Evolutionary conservation across 2,888 invertebrate species (phyloP).

Genomic region (Allolobophora icterica): DNA sequence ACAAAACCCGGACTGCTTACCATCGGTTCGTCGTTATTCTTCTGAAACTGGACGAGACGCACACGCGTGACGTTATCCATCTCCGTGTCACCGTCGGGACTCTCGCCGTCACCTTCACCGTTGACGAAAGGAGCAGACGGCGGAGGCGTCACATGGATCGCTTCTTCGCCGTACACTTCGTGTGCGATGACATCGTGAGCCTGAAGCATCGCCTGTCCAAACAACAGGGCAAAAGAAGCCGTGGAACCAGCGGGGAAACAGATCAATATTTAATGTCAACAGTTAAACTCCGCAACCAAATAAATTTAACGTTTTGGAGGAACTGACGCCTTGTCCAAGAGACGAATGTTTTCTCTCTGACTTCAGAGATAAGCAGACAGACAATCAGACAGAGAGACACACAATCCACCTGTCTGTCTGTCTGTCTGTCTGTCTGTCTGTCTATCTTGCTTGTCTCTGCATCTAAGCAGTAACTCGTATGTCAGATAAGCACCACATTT

Average conservation of each 20-base stretch:
- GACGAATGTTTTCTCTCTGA: neutral
- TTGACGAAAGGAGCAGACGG: constrained; percentile 80
- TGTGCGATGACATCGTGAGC: constrained; percentile 98
- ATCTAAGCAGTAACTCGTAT: neutral
- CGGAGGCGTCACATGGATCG: constrained; percentile 88
- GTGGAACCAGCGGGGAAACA: neutral
- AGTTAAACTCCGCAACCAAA: neutral
- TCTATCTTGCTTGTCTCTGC: neutral
- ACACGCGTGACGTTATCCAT: constrained; percentile 90
- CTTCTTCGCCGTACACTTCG: constrained; percentile 97
- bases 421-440: constrained; percentile 14
- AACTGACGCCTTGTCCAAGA: neutral
- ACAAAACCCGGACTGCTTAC: constrained; percentile 69
- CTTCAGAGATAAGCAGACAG: neutral
- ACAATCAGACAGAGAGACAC: neutral
- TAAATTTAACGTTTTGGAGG: no score
- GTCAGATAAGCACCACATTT: no score
- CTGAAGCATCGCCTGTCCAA: constrained; percentile 87
- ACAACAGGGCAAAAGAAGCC: neutral
- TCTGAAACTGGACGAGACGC: constrained; percentile 98
- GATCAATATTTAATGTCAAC: neutral
- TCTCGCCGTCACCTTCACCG: constrained; percentile 75
- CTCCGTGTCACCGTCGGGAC: constrained; percentile 69
- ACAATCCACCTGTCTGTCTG: neutral
- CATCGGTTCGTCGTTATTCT: constrained; percentile 99